phyloP scores from a whole-genome alignment of 2,797 vertebrate species.

The Thripadectes ignobilis region DNA sequence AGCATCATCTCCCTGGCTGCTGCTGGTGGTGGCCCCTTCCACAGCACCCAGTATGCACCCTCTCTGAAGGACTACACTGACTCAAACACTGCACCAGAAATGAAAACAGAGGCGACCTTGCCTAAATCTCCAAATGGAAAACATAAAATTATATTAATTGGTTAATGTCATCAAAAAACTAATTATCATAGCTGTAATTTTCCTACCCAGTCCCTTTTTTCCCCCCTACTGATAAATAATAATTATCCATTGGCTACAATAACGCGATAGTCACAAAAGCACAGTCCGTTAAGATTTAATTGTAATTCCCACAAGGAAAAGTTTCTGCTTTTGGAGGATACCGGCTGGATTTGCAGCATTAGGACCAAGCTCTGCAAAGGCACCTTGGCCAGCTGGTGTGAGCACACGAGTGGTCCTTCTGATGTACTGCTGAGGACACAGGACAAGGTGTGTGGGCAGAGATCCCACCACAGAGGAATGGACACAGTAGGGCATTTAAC shows the following conservation, averaged over 20 bases:
- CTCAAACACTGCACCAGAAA: not conserved
- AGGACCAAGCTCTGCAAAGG: not conserved
- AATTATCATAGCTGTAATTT: slow-evolving; percentile 65
- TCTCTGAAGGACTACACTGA: not conserved
- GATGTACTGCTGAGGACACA: not conserved
- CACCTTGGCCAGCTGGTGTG: not conserved
- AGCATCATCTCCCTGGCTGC: not conserved
- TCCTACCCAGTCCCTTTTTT: slow-evolving; percentile 30
- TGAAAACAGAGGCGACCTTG: slow-evolving; percentile 48
- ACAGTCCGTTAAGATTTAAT: slow-evolving; percentile 41
- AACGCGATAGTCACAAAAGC: slow-evolving; percentile 43
- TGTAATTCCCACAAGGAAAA: slow-evolving; percentile 20
- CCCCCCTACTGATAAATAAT: slow-evolving; percentile 61
- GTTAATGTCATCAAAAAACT: slow-evolving; percentile 52
- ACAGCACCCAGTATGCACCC: not conserved
- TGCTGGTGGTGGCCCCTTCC: slow-evolving; percentile 17
- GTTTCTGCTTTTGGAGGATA: slow-evolving; percentile 26
- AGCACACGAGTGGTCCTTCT: too few relatives aligned
- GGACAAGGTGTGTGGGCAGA: not conserved
- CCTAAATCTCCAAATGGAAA: slow-evolving; percentile 38
- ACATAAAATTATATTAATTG: slow-evolving; percentile 67
- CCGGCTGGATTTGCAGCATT: not conserved
- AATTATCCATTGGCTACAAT: slow-evolving; percentile 68
- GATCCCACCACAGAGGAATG: not conserved
- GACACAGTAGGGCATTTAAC: not conserved